phyloP scores from a whole-genome alignment of 30 jellyfish, hydroid and myxozoan genomes.

The Aurelia aurita region DNA sequence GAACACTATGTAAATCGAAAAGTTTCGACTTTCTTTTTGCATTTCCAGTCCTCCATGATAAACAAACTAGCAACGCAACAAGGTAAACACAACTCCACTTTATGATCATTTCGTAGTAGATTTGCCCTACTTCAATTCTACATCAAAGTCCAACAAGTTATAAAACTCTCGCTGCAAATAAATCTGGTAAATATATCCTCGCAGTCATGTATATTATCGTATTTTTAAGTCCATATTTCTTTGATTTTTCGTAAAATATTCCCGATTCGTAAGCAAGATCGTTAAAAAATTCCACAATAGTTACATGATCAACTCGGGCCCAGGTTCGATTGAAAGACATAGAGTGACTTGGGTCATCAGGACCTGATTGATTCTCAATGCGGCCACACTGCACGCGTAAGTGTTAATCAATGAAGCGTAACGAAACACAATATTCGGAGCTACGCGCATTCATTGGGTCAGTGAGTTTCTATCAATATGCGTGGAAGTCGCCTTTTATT shows the following conservation, averaged over 20 bases:
- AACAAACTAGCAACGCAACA: conserved; percentile 25
- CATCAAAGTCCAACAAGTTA: conserved; percentile 39
- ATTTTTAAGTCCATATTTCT: conserved; percentile 62
- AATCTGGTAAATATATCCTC: background rate
- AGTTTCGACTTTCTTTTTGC: background rate
- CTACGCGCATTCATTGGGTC: conserved; percentile 47
- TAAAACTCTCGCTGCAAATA: background rate
- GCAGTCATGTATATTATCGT: conserved; percentile 24
- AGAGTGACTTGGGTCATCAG: conserved; percentile 70
- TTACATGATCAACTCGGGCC: conserved; percentile 73
- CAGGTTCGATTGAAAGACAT: conserved; percentile 63
- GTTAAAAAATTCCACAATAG: conserved; percentile 63
- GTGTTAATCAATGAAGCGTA: conserved; percentile 40
- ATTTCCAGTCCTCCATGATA: conserved; percentile 70
- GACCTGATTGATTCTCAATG: conserved; percentile 65
- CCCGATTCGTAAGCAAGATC: conserved; percentile 46
- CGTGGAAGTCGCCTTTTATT: conserved; percentile 11
- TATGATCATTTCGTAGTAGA: conserved; percentile 35
- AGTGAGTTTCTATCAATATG: conserved; percentile 35
- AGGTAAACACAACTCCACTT: conserved; percentile 73
- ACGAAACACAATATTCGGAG: conserved; percentile 6
- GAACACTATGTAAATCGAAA: conserved; percentile 33
- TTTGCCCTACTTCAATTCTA: conserved; percentile 13
- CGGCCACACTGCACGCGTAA: conserved; percentile 67
- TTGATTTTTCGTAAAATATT: conserved; percentile 43